Conservation (phyloP, 2,888 invertebrate species). For the Neria commutata region DNA sequence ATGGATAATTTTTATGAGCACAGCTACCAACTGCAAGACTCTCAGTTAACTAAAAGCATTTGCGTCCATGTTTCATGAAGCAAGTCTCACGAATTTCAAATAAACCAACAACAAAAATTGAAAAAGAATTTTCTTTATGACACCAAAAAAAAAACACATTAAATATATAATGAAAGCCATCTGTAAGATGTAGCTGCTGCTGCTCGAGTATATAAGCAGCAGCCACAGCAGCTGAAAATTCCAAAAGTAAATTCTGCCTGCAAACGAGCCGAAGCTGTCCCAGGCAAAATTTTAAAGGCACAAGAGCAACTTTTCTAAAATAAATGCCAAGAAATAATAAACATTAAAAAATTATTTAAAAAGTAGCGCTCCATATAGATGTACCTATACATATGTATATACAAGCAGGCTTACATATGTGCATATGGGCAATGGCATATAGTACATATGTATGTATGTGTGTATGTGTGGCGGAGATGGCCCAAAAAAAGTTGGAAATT, state of each 20-base stretch:
- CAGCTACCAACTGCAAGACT: constrained; percentile 12
- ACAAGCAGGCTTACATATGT: background rate
- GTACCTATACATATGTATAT: background rate
- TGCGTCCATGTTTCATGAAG: constrained; percentile 2
- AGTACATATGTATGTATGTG: background rate
- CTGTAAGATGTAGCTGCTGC: background rate
- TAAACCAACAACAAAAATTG: too few relatives aligned
- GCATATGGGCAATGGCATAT: background rate
- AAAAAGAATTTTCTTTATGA: too few relatives aligned
- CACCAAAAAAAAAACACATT: background rate
- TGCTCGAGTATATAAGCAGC: background rate
- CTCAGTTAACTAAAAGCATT: constrained; percentile 18
- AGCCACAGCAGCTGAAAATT: too few relatives aligned
- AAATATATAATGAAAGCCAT: constrained; percentile 2
- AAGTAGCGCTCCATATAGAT: background rate
- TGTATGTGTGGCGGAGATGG: background rate
- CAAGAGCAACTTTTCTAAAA: background rate
- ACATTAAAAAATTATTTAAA: constrained; percentile 4
- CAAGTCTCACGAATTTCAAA: constrained; percentile 7
- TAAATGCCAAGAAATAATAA: background rate
- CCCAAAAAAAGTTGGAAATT: too few relatives aligned
- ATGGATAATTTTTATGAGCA: background rate
- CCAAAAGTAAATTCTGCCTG: too few relatives aligned
- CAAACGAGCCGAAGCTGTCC: too few relatives aligned
- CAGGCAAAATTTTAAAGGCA: too few relatives aligned